Conservation (phyloP, 2,113 vertebrate species). For the Trogon melanurus region DNA sequence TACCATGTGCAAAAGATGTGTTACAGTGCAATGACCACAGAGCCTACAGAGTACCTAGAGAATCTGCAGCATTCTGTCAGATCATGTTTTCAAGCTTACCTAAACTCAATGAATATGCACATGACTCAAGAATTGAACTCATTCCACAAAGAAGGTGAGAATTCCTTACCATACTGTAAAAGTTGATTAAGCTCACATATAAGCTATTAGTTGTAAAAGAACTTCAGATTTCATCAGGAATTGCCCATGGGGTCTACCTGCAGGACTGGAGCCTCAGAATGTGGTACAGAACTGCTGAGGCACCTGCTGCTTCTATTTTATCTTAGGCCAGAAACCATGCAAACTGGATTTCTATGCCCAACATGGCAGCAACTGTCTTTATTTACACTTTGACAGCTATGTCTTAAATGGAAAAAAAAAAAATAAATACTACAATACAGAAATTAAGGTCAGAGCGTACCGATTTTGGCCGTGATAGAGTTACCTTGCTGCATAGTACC, state of each 20-base stretch:
- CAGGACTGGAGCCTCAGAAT: not conserved
- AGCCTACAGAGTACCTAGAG: not conserved
- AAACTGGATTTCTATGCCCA: not conserved
- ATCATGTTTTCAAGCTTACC: not conserved
- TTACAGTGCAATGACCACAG: not conserved
- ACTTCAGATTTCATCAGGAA: not conserved
- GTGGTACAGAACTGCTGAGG: not conserved
- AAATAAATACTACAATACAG: not conserved
- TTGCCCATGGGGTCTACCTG: not conserved
- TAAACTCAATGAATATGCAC: not conserved
- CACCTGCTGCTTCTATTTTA: not conserved
- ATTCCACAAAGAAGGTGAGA: not conserved
- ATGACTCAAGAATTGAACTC: not conserved
- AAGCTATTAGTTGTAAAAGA: not conserved
- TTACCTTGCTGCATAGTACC: not conserved
- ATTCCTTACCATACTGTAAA: not conserved
- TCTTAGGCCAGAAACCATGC: not conserved
- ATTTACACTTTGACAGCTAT: not conserved
- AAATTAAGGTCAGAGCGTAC: not conserved
- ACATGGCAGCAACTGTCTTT: not conserved
- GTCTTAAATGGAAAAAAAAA: not conserved
- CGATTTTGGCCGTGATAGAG: not conserved
- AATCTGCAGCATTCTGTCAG: not conserved
- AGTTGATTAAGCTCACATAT: not conserved
- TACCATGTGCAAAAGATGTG: not conserved